Base-by-base conservation (phyloP, 1,140 invertebrate genomes). In the Cryptotermes secundus region DNA sequence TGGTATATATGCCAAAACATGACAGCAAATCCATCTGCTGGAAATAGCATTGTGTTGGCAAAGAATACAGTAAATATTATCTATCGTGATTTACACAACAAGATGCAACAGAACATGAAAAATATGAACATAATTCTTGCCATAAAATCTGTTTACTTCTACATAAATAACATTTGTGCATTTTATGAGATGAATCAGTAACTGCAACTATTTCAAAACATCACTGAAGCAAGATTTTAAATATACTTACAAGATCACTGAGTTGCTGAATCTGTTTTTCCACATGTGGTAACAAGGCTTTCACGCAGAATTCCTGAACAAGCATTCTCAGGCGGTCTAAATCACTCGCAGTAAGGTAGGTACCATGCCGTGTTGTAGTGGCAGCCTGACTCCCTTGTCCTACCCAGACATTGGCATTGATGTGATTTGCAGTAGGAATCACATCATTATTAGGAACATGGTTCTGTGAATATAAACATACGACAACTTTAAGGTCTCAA, bases 301-400 rank as follows among this genome's bases (percentile, higher is more conserved):
- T 94, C n/a, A 94, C 92, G 87, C 94, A 93, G 91, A 98, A 98
- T 86, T 99, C 97, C 86, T 96, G 94, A 42, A 99, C 93, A 88
- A 99, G 95, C 82, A 93, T 92, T 87, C 95, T 94, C 45, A 99
- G 92, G 87, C 95, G 93, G 87, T 98, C 96, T 36, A 97, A 89
- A 91, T 99, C 98, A 87, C 93, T 93, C 0, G 92, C 89, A 49
- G 95, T 95, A 59, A 99, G 90, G 88, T 93, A 95, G 85, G 92
- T 90, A 83, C 97, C 97, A 90, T 96, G 94, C 26, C 90, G 90
- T 12, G 89, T 88, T 86, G 83, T n/a, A 34, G 91, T 90, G 72
- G 36, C 83, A n/a, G 34, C 10, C 84, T 35, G 22, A 31, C 7
- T 31, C 14, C 26, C n/a, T n/a, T 72, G 83, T 82, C 90, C 90